Conservation (phyloP, 2,797 vertebrate genomes). For the Cossypha niveicapilla region DNA sequence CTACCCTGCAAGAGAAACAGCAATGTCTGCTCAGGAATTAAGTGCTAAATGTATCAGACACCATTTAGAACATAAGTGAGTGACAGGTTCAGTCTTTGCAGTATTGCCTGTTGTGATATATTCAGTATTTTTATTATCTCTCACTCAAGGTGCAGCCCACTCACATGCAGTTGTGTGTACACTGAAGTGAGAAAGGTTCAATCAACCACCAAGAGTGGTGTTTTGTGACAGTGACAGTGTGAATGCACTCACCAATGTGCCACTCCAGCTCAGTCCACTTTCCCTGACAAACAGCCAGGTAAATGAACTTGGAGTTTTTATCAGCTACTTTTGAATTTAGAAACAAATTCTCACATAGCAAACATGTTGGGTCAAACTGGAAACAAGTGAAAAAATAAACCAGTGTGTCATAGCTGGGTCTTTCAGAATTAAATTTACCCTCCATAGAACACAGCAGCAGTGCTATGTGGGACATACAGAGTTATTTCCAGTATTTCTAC, state of each 20-base stretch:
- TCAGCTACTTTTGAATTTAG: background rate
- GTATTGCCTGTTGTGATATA: background rate
- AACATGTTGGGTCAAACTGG: background rate
- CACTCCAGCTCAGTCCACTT: background rate
- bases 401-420: background rate
- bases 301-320: background rate
- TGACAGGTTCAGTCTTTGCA: background rate
- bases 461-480: background rate
- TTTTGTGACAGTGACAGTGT: background rate
- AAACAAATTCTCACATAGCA: background rate
- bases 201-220: accelerated
- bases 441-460: background rate
- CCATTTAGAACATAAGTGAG: background rate
- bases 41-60: background rate
- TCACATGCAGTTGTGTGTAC: background rate
- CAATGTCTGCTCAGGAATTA: background rate
- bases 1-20: constrained; percentile 75
- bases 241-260: background rate
- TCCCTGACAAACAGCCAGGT: background rate
- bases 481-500: background rate
- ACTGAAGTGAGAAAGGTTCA: background rate
- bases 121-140: background rate
- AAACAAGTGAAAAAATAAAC: background rate
- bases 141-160: background rate
- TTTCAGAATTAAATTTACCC: background rate